Evolutionary conservation across 1,140 invertebrate genomes (phyloP), one percentile per base, ranked within the genome.

Genomic region (Drosophila albomicans): DNA sequence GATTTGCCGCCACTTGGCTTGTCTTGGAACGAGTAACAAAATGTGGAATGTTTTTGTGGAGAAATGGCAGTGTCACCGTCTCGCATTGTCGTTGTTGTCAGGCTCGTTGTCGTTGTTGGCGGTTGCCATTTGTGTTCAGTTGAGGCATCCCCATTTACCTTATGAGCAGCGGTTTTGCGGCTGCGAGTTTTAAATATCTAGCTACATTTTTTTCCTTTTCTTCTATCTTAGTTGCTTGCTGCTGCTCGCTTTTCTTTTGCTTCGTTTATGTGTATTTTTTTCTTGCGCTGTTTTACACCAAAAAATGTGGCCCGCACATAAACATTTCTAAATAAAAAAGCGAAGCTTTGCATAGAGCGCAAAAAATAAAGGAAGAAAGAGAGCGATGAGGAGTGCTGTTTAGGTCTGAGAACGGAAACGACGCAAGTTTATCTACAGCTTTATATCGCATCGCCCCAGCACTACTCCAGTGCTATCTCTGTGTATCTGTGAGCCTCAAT

Each of bases 101-200:
- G 51, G 32, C 20, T 52, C 28, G 48, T 45, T 58, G 58, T 62
- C 51, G 28, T 56, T 65, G 43, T 49, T 75, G 56, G 35, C 45
- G 51, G 41, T 52, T 48, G 57, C 30, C 66, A 62, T 49, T 58
- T 45, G 56, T 30, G 56, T 43, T 45, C 3, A 7, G 38, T n/a
- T 10, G 63, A 8, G 13, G 20, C 58, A 74, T 35, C 38, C 35
- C 35, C 43, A 49, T 63, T 70, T 28, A 45, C 35, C 66, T 75
- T 64, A 59, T 59, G 68, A 63, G 61, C 45, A 41, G 51, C 51
- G 51, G 51, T 76, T 81, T 73, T 75, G 80, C 57, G 84, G 70
- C 84, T 89, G 71, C 68, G 71, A 84, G 74, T 89, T 84, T 88
- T 78, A 78, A 72, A 88, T 80, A 77, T 82, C 80, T 66, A 72